Evolutionary conservation across 2,888 invertebrate species (phyloP).

Genomic region (Syrista parreyssii): DNA sequence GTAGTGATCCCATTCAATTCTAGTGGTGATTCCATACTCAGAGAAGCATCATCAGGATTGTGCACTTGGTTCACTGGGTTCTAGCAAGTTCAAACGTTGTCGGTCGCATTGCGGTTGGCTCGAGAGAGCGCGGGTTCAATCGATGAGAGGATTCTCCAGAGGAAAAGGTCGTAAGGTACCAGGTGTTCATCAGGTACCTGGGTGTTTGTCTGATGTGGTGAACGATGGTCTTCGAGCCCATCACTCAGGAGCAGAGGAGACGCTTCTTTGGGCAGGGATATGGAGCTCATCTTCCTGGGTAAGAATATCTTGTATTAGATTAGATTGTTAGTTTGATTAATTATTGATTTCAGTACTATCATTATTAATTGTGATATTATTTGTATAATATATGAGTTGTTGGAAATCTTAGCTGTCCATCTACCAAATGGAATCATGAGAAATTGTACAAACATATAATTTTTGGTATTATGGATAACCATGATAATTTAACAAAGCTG

Average conservation of each 20-base stretch:
- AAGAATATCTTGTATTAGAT: conserved; percentile 36
- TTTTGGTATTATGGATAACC: background rate
- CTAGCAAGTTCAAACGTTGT: background rate
- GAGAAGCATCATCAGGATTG: background rate
- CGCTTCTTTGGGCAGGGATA: conserved; percentile 72
- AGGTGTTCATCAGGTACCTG: conserved; percentile 8
- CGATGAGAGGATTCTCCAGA: background rate
- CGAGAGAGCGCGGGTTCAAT: background rate
- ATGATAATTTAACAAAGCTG: background rate
- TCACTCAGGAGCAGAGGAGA: conserved; percentile 72
- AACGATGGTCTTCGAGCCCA: conserved; percentile 72
- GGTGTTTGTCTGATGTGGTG: conserved; percentile 6
- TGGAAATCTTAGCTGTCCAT: background rate
- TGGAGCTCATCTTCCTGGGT: conserved; percentile 77
- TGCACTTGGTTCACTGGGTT: background rate
- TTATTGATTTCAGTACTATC: background rate
- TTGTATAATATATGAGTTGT: background rate
- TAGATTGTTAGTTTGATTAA: background rate
- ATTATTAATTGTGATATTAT: no score
- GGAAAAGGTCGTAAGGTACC: background rate
- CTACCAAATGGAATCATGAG: background rate
- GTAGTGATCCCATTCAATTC: background rate
- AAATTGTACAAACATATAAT: background rate
- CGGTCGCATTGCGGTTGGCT: background rate
- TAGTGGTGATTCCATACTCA: background rate